Evolutionary conservation across 2,113 vertebrate genomes (phyloP), one percentile per base, ranked within the genome.

Genomic region (Rhea americana): DNA sequence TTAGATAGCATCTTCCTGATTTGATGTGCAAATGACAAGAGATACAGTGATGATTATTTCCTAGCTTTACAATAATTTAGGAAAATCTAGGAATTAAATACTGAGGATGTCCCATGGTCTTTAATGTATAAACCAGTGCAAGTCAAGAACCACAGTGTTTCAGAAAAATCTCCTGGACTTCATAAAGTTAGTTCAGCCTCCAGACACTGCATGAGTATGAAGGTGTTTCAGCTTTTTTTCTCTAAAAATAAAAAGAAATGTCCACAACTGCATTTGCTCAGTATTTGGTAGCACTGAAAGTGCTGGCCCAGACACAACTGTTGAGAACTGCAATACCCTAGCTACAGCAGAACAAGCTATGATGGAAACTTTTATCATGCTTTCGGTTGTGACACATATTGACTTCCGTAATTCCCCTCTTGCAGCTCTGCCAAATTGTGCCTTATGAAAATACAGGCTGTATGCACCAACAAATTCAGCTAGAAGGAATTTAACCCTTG

Each of bases 321-420:
- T 47, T 15, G 4, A 48, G 71, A 66, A 15, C 79, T 92, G 73
- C 81, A 82, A 74, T 18, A 70, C 55, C 43, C 47, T 10, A 67
- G 63, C 16, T 74, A 68, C n/a, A 53, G 51, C 20, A 74, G 86
- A 91, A 82, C 32, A 41, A 45, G 37, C 70, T 70, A 82, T 28
- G 22, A 62, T 35, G 88, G 87, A 89, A 95, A 90, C 24, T 51
- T 93, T 88, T 83, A 78, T 91, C 45, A 15, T 5, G 28, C 82
- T 93, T 92, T 95, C 32, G 56, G 77, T 82, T 71, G 67, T 63
- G 85, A 73, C 89, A 65, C 21, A 22, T 91, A 93, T 95, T 73
- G 93, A 97, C 90, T 75, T 35, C 85, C 78, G 43, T 82, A 91
- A 85, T 90, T 91, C 75, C 89, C 70, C 43, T 93, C 78, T 39